Evolutionary conservation across 2,888 invertebrate genomes (phyloP), one percentile per base, ranked within the genome.

Genomic region (Willowsia nigromaculata): DNA sequence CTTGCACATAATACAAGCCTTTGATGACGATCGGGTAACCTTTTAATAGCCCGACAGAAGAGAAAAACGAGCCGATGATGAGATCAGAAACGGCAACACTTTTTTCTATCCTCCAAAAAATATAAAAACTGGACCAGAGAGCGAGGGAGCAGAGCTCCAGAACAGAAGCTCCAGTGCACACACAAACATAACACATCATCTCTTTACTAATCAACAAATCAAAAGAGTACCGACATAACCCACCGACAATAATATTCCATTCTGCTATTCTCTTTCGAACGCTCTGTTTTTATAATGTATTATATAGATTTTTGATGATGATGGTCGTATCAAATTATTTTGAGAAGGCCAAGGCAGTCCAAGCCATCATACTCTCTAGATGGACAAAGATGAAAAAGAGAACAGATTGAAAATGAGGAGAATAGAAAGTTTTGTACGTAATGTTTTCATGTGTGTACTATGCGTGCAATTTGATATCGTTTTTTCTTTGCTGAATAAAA

Each of bases 211-310:
- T 62, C 62, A 62, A 62, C 13, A 27, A 50, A 53, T 84, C 74
- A 84, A 84, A 84, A 53, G 84, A 47, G 84, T 74, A 74, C 84
- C 84, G 84, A 74, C 84, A 11, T n/a, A n/a, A 59, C 5, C 18
- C 22, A 30, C 15, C 5, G n/a, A 68, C 15, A 33, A 15, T 33
- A 9, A 18, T 5, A 68, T 30, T n/a, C n/a, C n/a, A n/a, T n/a
- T n/a, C n/a, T n/a, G n/a, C n/a, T n/a, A n/a, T n/a, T n/a, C 9
- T 62, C n/a, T 62, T 6, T 62, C 11, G 25, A 22, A 9, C 5
- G 5, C 5, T 71, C 25, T 40, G n/a, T 18, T 71, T 40, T n/a
- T n/a, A n/a, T n/a, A n/a, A n/a, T n/a, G n/a, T n/a, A n/a, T n/a
- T n/a, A n/a, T n/a, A n/a, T 40, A 27, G 18, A 18, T 71, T 40